Evolutionary conservation across 2,888 invertebrate genomes (phyloP).

Genomic region (Schizaphis graminum): DNA sequence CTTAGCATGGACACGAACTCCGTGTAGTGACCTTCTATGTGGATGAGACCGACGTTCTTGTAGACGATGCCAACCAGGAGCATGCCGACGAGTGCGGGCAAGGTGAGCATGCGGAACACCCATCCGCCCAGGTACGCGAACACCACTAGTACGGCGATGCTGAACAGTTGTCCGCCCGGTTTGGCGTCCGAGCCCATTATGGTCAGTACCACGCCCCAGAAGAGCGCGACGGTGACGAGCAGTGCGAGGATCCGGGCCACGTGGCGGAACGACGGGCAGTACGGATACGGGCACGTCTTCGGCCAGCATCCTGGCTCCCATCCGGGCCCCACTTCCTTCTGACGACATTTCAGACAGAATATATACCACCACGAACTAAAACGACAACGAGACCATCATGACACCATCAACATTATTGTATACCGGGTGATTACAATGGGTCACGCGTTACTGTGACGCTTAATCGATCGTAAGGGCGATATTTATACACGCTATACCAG

Average conservation of each 20-base stretch:
- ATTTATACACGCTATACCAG: not conserved
- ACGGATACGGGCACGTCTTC: slow-evolving; percentile 84
- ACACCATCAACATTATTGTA: not conserved
- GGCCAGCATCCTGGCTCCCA: slow-evolving; percentile 89
- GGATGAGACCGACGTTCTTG: slow-evolving; percentile 81
- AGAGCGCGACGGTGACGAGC: slow-evolving; percentile 80
- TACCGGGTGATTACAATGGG: not conserved
- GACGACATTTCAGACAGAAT: slow-evolving; percentile 84
- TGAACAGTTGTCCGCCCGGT: slow-evolving; percentile 87
- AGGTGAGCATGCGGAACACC: slow-evolving; percentile 82
- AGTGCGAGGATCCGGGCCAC: slow-evolving; percentile 83
- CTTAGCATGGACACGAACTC: slow-evolving; percentile 80
- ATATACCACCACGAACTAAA: slow-evolving; percentile 86
- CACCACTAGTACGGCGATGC: slow-evolving; percentile 81
- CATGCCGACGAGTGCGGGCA: slow-evolving; percentile 91
- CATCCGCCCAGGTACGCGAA: slow-evolving; percentile 87
- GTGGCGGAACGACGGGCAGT: slow-evolving; percentile 87
- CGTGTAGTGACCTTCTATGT: slow-evolving; percentile 79
- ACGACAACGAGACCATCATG: not conserved
- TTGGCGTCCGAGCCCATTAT: slow-evolving; percentile 77
- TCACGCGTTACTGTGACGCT: not conserved
- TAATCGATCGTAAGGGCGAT: not conserved
- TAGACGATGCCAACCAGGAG: slow-evolving; percentile 84
- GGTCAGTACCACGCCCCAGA: slow-evolving; percentile 84
- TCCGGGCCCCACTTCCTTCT: slow-evolving; percentile 80